A percentile compares a stretch with the other conserved stretches of the same genome.
Evolutionary conservation across 2,888 invertebrate species (phyloP).

Genomic region (Lordiphosa andalusiaca): DNA sequence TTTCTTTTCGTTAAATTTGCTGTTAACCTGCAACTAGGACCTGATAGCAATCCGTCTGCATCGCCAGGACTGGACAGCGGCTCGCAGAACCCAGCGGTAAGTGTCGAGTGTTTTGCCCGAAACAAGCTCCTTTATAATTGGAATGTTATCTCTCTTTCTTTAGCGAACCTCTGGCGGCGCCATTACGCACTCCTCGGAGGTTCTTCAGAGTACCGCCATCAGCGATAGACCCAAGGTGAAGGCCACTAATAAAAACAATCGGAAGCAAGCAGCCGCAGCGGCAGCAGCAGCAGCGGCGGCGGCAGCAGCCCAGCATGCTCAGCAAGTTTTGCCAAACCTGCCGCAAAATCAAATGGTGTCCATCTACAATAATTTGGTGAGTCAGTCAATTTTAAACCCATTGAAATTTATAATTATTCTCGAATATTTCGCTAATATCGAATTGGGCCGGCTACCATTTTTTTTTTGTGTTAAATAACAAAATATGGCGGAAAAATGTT

Average conservation of each 20-base stretch:
- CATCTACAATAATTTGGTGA: conserved; percentile 80
- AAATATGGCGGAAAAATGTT: no score
- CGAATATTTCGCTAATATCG: no score
- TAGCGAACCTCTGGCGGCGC: conserved; percentile 54
- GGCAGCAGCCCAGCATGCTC: conserved; percentile 48
- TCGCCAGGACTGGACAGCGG: conserved; percentile 23
- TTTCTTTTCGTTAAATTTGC: not conserved
- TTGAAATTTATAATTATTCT: no score
- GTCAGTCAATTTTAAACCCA: conserved; percentile 24
- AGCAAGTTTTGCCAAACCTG: conserved; percentile 59
- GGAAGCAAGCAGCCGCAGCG: conserved; percentile 83
- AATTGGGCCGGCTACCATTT: no score
- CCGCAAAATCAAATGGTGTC: conserved; percentile 80
- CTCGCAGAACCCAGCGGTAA: conserved; percentile 44
- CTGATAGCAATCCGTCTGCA: conserved; percentile 36
- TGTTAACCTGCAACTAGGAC: conserved; percentile 7
- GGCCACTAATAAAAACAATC: conserved; percentile 89
- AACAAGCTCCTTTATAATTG: not conserved
- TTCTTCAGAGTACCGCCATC: conserved; percentile 86
- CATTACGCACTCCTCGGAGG: conserved; percentile 80
- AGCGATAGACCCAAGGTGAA: conserved; percentile 92
- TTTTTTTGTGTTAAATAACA: no score
- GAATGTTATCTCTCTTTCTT: not conserved
- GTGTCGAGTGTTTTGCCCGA: not conserved
- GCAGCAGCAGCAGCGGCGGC: conserved; percentile 61